Base-by-base conservation (phyloP, 1,140 invertebrate species). In the Cherax quadricarinatus region DNA sequence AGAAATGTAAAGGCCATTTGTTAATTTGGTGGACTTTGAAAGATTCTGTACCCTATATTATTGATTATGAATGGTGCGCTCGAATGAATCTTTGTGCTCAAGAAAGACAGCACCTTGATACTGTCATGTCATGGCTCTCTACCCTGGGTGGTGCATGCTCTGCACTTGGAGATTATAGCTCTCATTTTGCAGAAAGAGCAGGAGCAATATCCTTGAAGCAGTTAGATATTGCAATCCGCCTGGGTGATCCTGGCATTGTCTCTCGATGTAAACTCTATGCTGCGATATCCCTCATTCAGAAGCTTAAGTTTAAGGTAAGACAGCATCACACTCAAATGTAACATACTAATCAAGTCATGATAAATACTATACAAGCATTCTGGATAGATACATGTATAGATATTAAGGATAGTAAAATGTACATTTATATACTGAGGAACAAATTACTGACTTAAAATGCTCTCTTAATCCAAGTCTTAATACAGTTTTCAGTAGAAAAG, bases 141-240 rank as follows among this genome's bases (percentile, higher is more conserved):
- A 99, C 98, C 2, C 96, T 99, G 18, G 98, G 98, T 82, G 98
- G 98, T 78, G 98, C 98, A 7, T 99, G 98, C 95, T 99, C 98
- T 41, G 97, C 98, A 12, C 95, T 99, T 81, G 98, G 98, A 24
- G 98, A 99, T 94, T 96, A 97, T 93, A 97, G 97, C 95, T 94
- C 95, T 84, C 95, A 97, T 94, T 98, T 97, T 96, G 97, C 98
- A 88, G 95, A 97, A 94, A 96, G 97, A 93, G 98, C 98, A 83
- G 98, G 98, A 0, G 96, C 97, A 95, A 98, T 99, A 94, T 99
- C 98, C 7, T 21, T 97, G 18, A 95, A 97, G 93, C 98, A 99
- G 95, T 96, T 98, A 86, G 96, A 96, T 94, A 95, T 99, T 60
- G 98, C 98, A 4, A 94, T 97, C 49, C 96, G 97, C 94, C 95